Evolutionary conservation across 2,113 vertebrate species (phyloP).

Genomic region (Lepisosteus oculatus): DNA sequence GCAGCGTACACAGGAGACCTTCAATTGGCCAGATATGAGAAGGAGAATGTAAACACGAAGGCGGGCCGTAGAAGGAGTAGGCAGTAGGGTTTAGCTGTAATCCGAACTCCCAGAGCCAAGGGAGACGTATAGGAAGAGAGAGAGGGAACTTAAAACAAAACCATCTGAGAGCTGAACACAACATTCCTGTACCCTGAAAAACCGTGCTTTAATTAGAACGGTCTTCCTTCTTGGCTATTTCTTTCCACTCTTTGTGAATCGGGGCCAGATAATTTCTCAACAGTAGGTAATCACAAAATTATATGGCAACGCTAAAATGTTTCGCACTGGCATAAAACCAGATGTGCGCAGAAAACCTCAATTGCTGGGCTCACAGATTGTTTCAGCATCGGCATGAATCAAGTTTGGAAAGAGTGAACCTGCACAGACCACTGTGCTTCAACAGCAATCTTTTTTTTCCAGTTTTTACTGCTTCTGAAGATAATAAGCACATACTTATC

Average conservation of each 20-base stretch:
- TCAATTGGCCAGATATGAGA: conserved; percentile 68
- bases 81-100: conserved; percentile 62
- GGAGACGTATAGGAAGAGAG: conserved; percentile 36
- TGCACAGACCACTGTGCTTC: not conserved
- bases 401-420: not conserved
- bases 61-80: conserved; percentile 54
- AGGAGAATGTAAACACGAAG: conserved; percentile 79
- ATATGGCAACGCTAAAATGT: conserved; percentile 37
- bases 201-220: conserved; percentile 60
- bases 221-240: conserved; percentile 38
- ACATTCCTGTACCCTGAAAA: conserved; percentile 60
- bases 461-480: no score
- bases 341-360: conserved; percentile 44
- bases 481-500: no score
- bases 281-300: conserved; percentile 42
- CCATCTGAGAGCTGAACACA: conserved; percentile 53
- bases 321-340: conserved; percentile 47
- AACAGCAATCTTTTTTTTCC: no score
- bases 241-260: conserved; percentile 36
- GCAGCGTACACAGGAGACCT: conserved; percentile 51
- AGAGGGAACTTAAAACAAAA: conserved; percentile 44
- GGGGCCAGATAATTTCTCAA: conserved; percentile 35
- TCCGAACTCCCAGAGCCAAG: conserved; percentile 54
- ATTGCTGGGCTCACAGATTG: conserved; percentile 40
- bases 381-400: conserved; percentile 22